phyloP scores from a whole-genome alignment of 2,797 vertebrate genomes.

The Sphenopsis melanotis region DNA sequence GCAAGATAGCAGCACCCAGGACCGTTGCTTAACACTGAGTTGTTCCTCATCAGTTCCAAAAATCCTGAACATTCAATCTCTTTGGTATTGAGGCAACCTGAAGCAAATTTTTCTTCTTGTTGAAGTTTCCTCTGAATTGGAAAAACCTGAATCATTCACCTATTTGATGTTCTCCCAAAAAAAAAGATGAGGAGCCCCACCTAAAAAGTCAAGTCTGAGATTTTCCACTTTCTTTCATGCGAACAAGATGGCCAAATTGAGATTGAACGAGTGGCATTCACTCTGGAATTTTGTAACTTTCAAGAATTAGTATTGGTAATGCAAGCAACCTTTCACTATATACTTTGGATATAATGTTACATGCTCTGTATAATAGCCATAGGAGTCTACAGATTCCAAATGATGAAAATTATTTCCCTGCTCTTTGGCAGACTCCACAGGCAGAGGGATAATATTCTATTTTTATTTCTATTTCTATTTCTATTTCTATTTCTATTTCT shows the following conservation, averaged over 20 bases:
- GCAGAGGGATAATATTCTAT: conserved; percentile 8
- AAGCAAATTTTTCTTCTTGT: not conserved
- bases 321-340: not conserved
- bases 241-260: not conserved
- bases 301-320: not conserved
- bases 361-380: not conserved
- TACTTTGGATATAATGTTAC: not conserved
- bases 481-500: not conserved
- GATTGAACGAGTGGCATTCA: not conserved
- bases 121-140: not conserved
- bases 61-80: not conserved
- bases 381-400: not conserved
- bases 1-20: not conserved
- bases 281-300: not conserved
- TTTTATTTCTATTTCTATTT: not conserved
- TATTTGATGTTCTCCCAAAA: not conserved
- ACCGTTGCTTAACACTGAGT: not conserved
- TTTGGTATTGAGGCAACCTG: not conserved
- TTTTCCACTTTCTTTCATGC: not conserved
- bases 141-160: not conserved
- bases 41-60: not conserved
- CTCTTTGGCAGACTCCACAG: not conserved
- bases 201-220: not conserved
- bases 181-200: not conserved
- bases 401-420: not conserved